Evolutionary conservation across 2,888 invertebrate genomes (phyloP).

Genomic region (Acronicta leporina): DNA sequence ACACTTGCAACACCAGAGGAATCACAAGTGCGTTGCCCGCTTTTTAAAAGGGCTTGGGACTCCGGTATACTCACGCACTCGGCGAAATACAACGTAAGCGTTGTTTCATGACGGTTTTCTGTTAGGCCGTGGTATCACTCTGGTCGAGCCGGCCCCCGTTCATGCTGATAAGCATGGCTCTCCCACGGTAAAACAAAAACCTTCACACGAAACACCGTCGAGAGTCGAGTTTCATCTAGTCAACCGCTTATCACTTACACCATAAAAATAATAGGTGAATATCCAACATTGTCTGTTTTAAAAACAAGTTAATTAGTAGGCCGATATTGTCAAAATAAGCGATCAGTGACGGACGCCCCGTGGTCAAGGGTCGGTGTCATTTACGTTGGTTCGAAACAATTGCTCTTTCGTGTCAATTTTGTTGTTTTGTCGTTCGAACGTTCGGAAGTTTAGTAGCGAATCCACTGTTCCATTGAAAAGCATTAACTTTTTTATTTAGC

Average conservation of each 20-base stretch:
- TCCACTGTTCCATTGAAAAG: constrained; percentile 21
- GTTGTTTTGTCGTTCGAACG: constrained; percentile 25
- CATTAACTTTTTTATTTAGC: constrained; percentile 18
- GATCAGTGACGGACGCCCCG: constrained; percentile 67
- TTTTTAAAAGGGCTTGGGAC: too few relatives aligned
- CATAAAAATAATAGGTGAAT: constrained; percentile 41
- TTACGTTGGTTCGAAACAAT: constrained; percentile 53
- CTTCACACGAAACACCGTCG: too few relatives aligned
- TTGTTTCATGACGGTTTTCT: too few relatives aligned
- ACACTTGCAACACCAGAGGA: too few relatives aligned
- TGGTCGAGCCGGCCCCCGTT: too few relatives aligned
- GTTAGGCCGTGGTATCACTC: too few relatives aligned
- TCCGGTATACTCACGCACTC: too few relatives aligned
- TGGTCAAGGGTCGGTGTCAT: constrained; percentile 64
- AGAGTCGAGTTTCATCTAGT: background rate
- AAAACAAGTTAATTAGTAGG: constrained; percentile 82
- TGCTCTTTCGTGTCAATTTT: constrained; percentile 39
- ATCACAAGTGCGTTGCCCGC: too few relatives aligned
- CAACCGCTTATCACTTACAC: constrained; percentile 26
- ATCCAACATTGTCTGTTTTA: constrained; percentile 67
- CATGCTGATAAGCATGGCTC: too few relatives aligned
- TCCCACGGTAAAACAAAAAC: too few relatives aligned
- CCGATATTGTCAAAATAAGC: constrained; percentile 75
- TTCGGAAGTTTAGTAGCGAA: constrained; percentile 29
- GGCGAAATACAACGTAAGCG: too few relatives aligned